Evolutionary conservation across 2,113 vertebrate genomes (phyloP).

Genomic region (Psilopsiagon aurifrons): DNA sequence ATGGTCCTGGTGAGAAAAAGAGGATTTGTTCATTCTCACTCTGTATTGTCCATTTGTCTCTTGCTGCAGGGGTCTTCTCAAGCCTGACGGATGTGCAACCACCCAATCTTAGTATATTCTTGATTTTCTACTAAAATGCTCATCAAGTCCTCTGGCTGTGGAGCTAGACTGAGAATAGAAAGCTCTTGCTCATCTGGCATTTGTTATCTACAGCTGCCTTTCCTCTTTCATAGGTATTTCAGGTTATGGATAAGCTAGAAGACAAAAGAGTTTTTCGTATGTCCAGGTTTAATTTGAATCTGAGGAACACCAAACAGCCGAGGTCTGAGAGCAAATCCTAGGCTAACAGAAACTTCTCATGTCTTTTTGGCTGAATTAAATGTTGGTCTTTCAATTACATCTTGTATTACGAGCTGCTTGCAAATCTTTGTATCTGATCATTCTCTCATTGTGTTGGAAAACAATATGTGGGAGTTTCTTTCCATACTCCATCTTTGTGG

Average conservation of each 20-base stretch:
- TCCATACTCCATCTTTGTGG: conserved; percentile 49
- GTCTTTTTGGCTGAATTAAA: conserved; percentile 6
- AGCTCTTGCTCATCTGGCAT: conserved; percentile 22
- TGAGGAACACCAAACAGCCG: background rate
- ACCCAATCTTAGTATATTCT: background rate
- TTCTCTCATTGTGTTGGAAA: conserved; percentile 24
- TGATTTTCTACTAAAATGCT: background rate
- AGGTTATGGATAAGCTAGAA: conserved; percentile 5
- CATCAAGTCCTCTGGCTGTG: background rate
- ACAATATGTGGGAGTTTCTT: conserved; percentile 53
- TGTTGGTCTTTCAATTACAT: background rate
- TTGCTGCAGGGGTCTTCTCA: background rate
- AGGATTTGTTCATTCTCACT: background rate
- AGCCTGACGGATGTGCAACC: background rate
- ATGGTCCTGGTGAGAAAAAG: background rate
- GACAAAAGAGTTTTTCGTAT: background rate
- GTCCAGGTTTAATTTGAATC: background rate
- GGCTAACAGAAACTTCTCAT: background rate
- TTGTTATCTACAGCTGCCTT: conserved; percentile 46
- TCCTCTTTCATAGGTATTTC: conserved; percentile 21
- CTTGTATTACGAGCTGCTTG: background rate
- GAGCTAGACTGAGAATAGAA: background rate
- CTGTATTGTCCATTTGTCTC: background rate
- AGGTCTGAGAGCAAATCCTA: background rate
- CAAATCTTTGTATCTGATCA: conserved; percentile 38